Percentiles rank a stretch among this genome's conserved stretches.
These are phyloP conservation scores for Tyto alba DNA, from an alignment of 2,113 vertebrate species.

Conservation along the genomic window DNA sequence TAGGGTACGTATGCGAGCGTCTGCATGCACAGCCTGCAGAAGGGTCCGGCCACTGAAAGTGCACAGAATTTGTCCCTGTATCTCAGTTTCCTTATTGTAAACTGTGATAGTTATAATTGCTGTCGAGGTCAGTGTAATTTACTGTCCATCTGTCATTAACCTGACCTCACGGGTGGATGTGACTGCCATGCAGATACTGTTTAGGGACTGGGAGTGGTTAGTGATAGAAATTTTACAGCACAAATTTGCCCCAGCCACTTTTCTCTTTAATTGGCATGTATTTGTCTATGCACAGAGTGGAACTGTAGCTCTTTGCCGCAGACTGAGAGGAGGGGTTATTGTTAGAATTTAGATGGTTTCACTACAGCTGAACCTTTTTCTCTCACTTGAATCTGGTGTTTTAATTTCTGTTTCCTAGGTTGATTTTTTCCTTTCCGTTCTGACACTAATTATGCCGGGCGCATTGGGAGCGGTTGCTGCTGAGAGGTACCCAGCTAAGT, in stretches of 20 bases:
- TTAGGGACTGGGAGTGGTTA: slow-evolving; percentile 16
- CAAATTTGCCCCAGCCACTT: not conserved
- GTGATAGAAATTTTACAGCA: not conserved
- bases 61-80: slow-evolving; percentile 4
- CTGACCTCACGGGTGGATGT: slow-evolving; percentile 74
- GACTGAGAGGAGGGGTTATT: slow-evolving; percentile 48
- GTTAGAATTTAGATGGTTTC: slow-evolving; percentile 46
- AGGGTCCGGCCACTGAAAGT: not conserved
- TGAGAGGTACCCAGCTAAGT: slow-evolving; percentile 76
- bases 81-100: slow-evolving; percentile 79
- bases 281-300: not conserved
- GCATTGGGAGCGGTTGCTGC: slow-evolving; percentile 64
- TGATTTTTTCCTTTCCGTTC: slow-evolving; percentile 65
- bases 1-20: not conserved
- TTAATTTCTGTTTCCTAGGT: slow-evolving; percentile 70
- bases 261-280: not conserved
- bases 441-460: slow-evolving; percentile 77
- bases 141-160: slow-evolving; percentile 83
- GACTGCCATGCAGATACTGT: slow-evolving; percentile 78
- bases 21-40: not conserved
- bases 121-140: slow-evolving; percentile 84
- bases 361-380: slow-evolving; percentile 17
- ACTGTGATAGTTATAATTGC: slow-evolving; percentile 85
- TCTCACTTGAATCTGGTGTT: slow-evolving; percentile 45
- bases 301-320: not conserved